These are phyloP conservation scores for Sebastes flavidus DNA, from an alignment of 2,797 vertebrate genomes.

Conservation along the genomic window DNA sequence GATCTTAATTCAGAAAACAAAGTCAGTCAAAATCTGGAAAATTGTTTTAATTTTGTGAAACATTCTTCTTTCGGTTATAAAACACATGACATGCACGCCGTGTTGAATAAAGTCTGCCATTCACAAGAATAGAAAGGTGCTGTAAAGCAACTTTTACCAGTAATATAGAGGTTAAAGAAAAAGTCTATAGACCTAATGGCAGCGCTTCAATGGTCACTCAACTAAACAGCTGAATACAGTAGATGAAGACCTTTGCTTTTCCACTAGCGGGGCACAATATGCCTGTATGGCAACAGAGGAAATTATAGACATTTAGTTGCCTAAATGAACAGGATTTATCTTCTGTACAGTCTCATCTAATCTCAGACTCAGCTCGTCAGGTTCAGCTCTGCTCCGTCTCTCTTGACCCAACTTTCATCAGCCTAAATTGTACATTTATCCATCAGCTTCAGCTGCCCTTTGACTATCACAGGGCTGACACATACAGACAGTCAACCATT, in stretches of 20 bases:
- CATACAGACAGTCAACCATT: no score
- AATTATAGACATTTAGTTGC: not conserved
- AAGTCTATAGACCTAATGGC: not conserved
- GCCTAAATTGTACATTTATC: not conserved
- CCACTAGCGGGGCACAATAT: not conserved
- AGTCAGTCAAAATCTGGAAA: not conserved
- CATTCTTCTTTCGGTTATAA: not conserved
- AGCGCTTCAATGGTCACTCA: not conserved
- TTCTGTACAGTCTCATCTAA: not conserved
- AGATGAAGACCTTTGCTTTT: not conserved
- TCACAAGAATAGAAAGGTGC: not conserved
- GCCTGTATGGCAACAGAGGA: not conserved
- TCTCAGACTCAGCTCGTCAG: not conserved
- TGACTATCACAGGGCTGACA: no score
- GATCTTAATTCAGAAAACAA: not conserved
- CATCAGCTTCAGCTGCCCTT: no score
- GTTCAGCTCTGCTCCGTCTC: not conserved
- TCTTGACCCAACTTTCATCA: not conserved
- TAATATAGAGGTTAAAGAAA: not conserved
- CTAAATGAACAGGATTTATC: not conserved
- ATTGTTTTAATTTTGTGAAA: not conserved
- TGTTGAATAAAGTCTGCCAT: not conserved
- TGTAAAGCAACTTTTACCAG: not conserved
- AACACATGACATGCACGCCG: not conserved
- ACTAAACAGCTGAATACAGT: not conserved